Evolutionary conservation across 2,113 vertebrate species (phyloP), one percentile per base, ranked within the genome.

Genomic region (Eudyptes chrysolophus): DNA sequence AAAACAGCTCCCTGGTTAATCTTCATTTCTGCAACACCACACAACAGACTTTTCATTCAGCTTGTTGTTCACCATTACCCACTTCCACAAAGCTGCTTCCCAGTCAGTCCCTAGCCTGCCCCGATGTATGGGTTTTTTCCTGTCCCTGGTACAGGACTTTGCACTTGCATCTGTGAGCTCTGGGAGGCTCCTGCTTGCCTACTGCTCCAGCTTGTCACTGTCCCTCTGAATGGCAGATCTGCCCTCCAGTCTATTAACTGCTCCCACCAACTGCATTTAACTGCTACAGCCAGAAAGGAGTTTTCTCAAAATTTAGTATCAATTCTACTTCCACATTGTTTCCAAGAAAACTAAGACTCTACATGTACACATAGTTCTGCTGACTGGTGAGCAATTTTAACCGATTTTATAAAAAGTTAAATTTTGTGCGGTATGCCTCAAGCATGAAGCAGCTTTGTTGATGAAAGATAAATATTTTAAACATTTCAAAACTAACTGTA

Each of bases 111-210:
- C 21, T 14, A 32, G 48, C 42, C 27, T 64, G 22, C 8, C 14
- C 29, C 0, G 0, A 27, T 0, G 0, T 7, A 52, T 2, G 9
- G 11, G 18, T 2, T 24, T 89, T 58, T 62, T 72, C 66, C 58
- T 30, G 19, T 20, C 14, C 11, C 77, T 44, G 29, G 13, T 42
- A 29, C 19, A 70, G 22, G 60, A 32, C 70, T 46, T 24, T 2
- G 42, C 32, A 30, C 54, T 57, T 34, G 18, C 1, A 3, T 17
- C 46, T 34, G 34, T 30, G n/a, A 58, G 66, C 21, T 75, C 27
- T 0, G 1, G 46, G 25, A 89, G 40, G 46, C 17, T 90, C 57
- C 68, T 61, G 60, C 13, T 61, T 13, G 22, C 40, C 52, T 20
- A 27, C 42, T 36, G 32, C 32, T 76, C 25, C 62, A 80, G 62